A percentile compares a stretch with the other conserved stretches of the same genome.
Conservation (phyloP, 2,888 invertebrate genomes). For the Cryptocephalus primarius region DNA sequence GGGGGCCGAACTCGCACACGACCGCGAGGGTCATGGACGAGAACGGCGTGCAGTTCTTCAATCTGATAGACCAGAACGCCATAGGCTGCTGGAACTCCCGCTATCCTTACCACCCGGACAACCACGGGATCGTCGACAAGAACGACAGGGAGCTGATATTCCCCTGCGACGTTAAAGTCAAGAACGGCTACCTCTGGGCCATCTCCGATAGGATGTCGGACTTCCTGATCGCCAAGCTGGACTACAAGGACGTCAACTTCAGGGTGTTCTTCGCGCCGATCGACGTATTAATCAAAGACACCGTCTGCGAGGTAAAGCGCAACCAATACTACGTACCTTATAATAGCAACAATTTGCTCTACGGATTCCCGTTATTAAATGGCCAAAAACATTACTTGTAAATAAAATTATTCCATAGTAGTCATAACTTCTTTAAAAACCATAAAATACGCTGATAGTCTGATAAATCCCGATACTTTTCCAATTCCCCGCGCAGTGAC, state of each 20-base stretch:
- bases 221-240: constrained; percentile 53
- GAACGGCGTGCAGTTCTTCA: constrained; percentile 64
- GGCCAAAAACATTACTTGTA: too few species aligned
- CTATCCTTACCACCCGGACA: constrained; percentile 44
- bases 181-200: constrained; percentile 63
- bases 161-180: constrained; percentile 66
- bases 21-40: constrained; percentile 67
- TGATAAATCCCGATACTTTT: too few species aligned
- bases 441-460: too few species aligned
- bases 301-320: constrained; percentile 49
- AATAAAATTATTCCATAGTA: too few species aligned
- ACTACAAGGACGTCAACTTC: constrained; percentile 69
- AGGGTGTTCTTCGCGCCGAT: constrained; percentile 62
- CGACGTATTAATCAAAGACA: constrained; percentile 54
- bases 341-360: too few species aligned
- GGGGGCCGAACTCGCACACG: constrained; percentile 58
- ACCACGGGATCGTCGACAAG: constrained; percentile 59
- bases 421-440: too few species aligned
- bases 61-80: constrained; percentile 69
- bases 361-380: too few species aligned
- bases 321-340: neutral
- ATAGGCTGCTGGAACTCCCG: constrained; percentile 67
- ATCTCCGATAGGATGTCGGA: constrained; percentile 75
- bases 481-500: too few species aligned
- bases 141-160: constrained; percentile 69